These are phyloP conservation scores for Gonioctena quinquepunctata DNA, from an alignment of 1,140 invertebrate species.

Conservation along the genomic window DNA sequence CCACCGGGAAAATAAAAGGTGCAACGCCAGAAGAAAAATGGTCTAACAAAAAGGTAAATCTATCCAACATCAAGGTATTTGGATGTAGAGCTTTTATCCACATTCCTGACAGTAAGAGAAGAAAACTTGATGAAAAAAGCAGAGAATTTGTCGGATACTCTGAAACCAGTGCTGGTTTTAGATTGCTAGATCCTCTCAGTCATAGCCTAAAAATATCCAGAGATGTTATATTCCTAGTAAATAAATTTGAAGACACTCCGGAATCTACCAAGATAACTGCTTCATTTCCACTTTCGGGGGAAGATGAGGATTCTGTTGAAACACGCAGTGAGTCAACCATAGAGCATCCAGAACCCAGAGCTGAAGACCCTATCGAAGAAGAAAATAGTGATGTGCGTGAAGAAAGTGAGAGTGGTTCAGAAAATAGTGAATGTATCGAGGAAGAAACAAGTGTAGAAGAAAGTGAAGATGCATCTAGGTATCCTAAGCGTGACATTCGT, in stretches of 20 bases:
- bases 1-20: constrained; percentile 42
- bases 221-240: constrained; percentile 4
- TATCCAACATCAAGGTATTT: constrained; percentile 47
- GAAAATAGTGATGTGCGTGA: neutral
- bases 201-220: constrained; percentile 8
- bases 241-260: constrained; percentile 11
- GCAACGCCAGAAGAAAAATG: constrained; percentile 53
- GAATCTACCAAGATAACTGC: no score
- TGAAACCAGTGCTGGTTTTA: constrained; percentile 51
- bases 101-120: constrained; percentile 49
- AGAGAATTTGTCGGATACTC: constrained; percentile 55
- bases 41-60: constrained; percentile 34
- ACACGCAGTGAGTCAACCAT: no score
- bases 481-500: neutral
- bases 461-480: neutral
- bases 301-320: neutral
- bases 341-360: neutral
- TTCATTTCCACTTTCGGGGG: neutral
- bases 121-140: constrained; percentile 50
- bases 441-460: neutral
- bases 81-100: constrained; percentile 54
- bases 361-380: neutral
- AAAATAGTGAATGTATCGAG: neutral
- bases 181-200: constrained; percentile 31
- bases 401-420: neutral